Percentiles rank a stretch among this genome's conserved stretches.
Conservation (phyloP, 2,113 vertebrate species). For the Odontophorus gujanensis region DNA sequence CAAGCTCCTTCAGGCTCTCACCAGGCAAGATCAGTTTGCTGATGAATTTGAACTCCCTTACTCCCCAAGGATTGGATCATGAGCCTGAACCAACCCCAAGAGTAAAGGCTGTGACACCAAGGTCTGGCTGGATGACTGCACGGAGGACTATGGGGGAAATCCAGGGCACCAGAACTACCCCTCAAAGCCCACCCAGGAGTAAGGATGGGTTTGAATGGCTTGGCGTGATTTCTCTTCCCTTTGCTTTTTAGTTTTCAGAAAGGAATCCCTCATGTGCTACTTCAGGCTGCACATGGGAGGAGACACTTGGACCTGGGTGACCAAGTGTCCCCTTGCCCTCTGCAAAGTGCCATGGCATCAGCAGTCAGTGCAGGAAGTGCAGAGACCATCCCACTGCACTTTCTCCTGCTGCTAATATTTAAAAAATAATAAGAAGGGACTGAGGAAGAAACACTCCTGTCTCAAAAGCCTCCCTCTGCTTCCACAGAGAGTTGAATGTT, state of each 20-base stretch:
- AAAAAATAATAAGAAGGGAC: neutral
- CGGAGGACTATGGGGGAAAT: neutral
- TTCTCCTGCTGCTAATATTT: neutral
- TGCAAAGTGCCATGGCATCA: rapidly evolving
- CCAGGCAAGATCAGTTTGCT: neutral
- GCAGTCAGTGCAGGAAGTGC: neutral
- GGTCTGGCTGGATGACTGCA: neutral
- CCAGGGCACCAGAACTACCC: neutral
- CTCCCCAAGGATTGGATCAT: too few species aligned
- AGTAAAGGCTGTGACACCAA: too few species aligned
- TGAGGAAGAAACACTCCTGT: neutral
- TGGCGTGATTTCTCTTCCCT: neutral
- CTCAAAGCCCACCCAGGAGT: neutral
- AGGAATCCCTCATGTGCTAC: neutral
- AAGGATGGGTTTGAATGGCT: neutral
- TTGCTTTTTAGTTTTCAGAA: too few species aligned
- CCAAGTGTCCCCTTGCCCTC: neutral
- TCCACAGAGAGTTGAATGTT: neutral
- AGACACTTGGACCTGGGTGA: neutral
- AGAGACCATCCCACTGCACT: neutral
- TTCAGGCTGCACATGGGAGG: neutral
- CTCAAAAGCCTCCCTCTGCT: neutral
- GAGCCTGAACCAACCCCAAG: rapidly evolving
- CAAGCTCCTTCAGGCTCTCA: neutral
- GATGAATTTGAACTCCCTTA: neutral